Conservation (phyloP, 1,140 invertebrate species). For the Copidosoma floridanum region DNA sequence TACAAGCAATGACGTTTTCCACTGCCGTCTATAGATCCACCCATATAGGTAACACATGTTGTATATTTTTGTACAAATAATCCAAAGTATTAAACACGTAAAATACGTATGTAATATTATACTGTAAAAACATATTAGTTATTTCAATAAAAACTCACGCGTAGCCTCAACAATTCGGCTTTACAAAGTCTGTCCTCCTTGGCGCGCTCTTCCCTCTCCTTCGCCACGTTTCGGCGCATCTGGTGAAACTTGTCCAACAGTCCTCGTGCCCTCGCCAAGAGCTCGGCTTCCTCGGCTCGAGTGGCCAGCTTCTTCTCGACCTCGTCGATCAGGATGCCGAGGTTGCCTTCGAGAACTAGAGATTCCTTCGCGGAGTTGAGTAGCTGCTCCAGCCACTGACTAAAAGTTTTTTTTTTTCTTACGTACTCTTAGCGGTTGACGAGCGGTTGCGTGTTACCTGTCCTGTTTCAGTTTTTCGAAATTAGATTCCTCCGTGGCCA, state of each 20-base stretch:
- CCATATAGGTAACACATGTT: too few species aligned
- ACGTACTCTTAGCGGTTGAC: background rate
- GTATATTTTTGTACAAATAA: too few species aligned
- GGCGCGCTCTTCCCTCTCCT: background rate
- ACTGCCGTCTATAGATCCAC: too few species aligned
- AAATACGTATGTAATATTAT: too few species aligned
- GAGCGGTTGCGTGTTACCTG: conserved; percentile 30
- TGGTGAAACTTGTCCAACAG: background rate
- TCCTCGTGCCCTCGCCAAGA: background rate
- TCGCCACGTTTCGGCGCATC: background rate
- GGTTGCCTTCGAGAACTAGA: conserved; percentile 34
- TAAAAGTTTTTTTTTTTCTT: conserved; percentile 18
- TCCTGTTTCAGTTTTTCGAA: conserved; percentile 40
- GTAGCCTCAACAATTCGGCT: background rate
- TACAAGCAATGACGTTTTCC: too few species aligned
- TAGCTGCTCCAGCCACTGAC: conserved; percentile 38
- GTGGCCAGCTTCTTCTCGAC: conserved; percentile 17
- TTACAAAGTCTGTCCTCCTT: background rate
- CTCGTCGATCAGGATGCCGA: conserved; percentile 37
- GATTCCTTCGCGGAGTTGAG: conserved; percentile 38
- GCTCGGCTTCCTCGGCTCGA: background rate
- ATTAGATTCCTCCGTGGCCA: conserved; percentile 23
- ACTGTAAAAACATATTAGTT: too few species aligned
- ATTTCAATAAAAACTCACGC: too few species aligned
- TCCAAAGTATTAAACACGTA: too few species aligned